Evolutionary conservation across 2,888 invertebrate species (phyloP).

Genomic region (Scelioninae gen. 1): DNA sequence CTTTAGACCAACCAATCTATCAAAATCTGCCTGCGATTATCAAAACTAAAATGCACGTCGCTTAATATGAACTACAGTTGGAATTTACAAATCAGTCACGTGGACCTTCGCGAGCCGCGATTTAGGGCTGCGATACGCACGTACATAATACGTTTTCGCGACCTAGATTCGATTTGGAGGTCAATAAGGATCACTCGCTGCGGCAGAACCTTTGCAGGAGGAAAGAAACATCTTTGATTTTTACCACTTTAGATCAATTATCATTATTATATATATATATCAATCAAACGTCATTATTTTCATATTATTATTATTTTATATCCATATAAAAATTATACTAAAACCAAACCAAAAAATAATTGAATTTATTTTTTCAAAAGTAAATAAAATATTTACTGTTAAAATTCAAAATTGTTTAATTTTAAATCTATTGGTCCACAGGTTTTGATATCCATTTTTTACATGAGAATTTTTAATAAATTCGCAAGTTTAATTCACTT

Average conservation of each 20-base stretch:
- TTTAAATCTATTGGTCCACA: too few species aligned
- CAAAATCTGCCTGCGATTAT: slow-evolving; percentile 15
- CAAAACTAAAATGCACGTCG: slow-evolving; percentile 11
- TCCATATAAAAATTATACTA: too few species aligned
- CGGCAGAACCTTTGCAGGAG: slow-evolving; percentile 19
- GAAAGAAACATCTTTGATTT: slow-evolving; percentile 13
- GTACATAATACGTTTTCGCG: slow-evolving; percentile 71
- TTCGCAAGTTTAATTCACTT: too few species aligned
- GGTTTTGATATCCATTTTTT: too few species aligned
- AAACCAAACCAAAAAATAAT: not conserved
- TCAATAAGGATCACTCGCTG: slow-evolving; percentile 62
- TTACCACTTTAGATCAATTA: not conserved
- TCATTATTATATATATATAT: too few species aligned
- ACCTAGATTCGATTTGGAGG: slow-evolving; percentile 72
- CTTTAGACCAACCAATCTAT: slow-evolving; percentile 8
- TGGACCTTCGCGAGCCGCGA: slow-evolving; percentile 60
- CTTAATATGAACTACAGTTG: slow-evolving; percentile 19
- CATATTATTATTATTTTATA: too few species aligned
- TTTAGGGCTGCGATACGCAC: slow-evolving; percentile 71
- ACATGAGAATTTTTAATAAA: too few species aligned
- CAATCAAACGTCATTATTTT: too few species aligned
- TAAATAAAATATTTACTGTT: not conserved
- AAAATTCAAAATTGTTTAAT: too few species aligned
- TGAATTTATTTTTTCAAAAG: too few species aligned
- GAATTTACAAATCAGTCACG: slow-evolving; percentile 62